These are phyloP conservation scores for Drosophila hawaiiensis DNA, from an alignment of 2,888 invertebrate species.

Conservation along the genomic window DNA sequence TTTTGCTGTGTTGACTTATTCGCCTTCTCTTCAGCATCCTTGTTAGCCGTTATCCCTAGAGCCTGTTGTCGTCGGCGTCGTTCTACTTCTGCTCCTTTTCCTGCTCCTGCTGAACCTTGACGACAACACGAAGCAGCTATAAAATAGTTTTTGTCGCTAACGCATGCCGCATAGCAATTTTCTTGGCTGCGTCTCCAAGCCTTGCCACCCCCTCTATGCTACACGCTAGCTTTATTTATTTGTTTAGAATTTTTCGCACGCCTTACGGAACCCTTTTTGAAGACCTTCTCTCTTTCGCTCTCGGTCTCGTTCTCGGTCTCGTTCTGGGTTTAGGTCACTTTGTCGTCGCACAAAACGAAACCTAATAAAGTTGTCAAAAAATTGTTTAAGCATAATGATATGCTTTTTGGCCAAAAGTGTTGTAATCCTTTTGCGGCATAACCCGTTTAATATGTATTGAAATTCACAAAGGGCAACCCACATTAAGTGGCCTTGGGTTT, in stretches of 20 bases:
- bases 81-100: not conserved
- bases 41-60: conserved; percentile 58
- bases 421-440: conserved; percentile 81
- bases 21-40: conserved; percentile 57
- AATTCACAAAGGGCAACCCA: conserved; percentile 72
- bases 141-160: conserved; percentile 77
- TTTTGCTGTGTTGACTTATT: conserved; percentile 82
- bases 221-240: conserved; percentile 75
- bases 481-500: conserved; percentile 71
- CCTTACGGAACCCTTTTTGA: conserved; percentile 67
- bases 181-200: conserved; percentile 27
- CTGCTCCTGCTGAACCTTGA: conserved; percentile 54
- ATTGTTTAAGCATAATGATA: conserved; percentile 82
- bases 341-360: conserved; percentile 56
- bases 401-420: conserved; percentile 72
- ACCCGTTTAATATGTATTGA: conserved; percentile 80
- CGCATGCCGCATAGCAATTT: conserved; percentile 80
- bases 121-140: conserved; percentile 80
- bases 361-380: conserved; percentile 81
- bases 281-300: not conserved
- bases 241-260: conserved; percentile 79
- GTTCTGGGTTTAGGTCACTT: conserved; percentile 49
- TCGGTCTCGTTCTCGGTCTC: not conserved
- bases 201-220: conserved; percentile 5
- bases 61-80: conserved; percentile 25